Base-by-base conservation (phyloP, 2,888 invertebrate species). In the Enchytraeus crypticus region DNA sequence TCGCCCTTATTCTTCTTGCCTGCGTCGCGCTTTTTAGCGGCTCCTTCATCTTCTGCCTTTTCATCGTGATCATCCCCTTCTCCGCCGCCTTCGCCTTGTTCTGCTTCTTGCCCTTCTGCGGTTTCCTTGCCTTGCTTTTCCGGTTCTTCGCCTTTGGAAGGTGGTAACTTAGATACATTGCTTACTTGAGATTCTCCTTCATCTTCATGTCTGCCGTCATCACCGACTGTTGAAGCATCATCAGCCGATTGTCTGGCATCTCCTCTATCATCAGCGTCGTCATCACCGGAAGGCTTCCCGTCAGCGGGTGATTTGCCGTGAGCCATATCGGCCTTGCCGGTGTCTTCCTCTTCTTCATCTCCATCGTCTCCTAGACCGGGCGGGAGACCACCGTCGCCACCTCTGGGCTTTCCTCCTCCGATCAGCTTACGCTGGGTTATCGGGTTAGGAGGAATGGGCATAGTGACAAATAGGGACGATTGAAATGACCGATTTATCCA, bases 381-480 rank as follows among this genome's bases (percentile, higher is more conserved):
- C 8, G 21, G 5, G 11, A 38, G 18, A 18, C 11, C 38, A 38
- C 18, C 38, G 18, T 38, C 38, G 38, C 38, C 18, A 18, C 38
- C 38, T 38, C 38, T 8, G 8, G 38, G 38, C 38, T 18, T 18
- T 8, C 38, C 38, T 14, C 38, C 38, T 47, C 23, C 49, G 26
- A 47, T 49, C 32, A 59, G 30, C 29, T 62, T 62, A 34, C 58
- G 47, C 32, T 51, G 32, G 18, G 51, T 38, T 5, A 55, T 47
- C 18, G 62, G 62, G n/a, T 62, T 62, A 2, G 62, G 62, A 21
- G 62, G 59, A 8, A 62, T 27, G 1, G 59, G 59, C 8, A 62
- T 26, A 29, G 59, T 62, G 21, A 62, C 43, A 23, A 23, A 21
- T 23, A 62, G 27, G 23, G 62, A 51, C 5, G 46, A 45, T 30